A percentile compares a stretch with the other conserved stretches of the same genome.
These are phyloP conservation scores for Manis crassicaudata DNA, from an alignment of 2,797 vertebrate species.

Conservation along the genomic window DNA sequence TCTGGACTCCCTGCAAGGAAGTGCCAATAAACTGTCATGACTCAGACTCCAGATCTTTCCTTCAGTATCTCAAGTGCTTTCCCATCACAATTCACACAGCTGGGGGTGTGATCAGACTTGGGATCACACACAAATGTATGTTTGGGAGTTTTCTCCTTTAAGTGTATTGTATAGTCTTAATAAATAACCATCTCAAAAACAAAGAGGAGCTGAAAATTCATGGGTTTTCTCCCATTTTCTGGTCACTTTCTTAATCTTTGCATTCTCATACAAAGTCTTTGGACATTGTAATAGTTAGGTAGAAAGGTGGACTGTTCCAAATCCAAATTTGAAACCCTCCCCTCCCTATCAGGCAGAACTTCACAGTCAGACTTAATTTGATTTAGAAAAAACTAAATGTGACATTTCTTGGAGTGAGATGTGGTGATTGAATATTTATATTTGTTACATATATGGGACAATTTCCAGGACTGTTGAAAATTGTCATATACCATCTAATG, in stretches of 20 bases:
- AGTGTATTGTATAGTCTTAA: background rate
- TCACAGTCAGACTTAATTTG: slow-evolving; percentile 61
- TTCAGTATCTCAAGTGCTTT: no score
- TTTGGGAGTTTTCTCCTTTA: background rate
- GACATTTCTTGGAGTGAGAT: slow-evolving; percentile 9
- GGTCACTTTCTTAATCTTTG: background rate
- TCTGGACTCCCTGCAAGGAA: no score
- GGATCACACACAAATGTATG: no score
- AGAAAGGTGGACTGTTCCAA: background rate
- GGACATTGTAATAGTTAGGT: background rate
- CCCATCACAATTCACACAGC: no score
- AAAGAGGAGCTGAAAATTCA: background rate
- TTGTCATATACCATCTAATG: background rate
- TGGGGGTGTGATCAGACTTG: no score
- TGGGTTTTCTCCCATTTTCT: background rate
- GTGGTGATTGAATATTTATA: slow-evolving; percentile 31
- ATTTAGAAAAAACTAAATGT: slow-evolving; percentile 28
- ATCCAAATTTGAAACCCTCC: background rate
- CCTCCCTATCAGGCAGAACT: background rate
- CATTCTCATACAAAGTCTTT: background rate
- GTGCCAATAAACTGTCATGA: no score
- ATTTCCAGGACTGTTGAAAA: slow-evolving; percentile 30
- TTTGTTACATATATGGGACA: background rate
- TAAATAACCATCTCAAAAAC: background rate
- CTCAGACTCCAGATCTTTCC: no score